Evolutionary conservation across 2,797 vertebrate species (phyloP).

Genomic region (Dromococcyx pavoninus): DNA sequence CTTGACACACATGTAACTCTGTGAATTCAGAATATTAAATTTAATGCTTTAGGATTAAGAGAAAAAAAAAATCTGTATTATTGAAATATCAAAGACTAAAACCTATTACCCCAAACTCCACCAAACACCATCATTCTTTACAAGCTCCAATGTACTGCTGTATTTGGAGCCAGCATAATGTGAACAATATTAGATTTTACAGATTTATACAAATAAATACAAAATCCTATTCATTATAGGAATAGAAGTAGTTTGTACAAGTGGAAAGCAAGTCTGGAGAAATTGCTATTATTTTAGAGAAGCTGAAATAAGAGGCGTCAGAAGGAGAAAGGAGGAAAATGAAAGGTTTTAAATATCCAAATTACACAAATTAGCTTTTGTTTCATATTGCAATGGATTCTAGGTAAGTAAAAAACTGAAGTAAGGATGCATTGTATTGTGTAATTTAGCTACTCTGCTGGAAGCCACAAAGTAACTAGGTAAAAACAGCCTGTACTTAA

Average conservation of each 20-base stretch:
- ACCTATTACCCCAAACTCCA: not conserved
- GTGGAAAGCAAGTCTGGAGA: not conserved
- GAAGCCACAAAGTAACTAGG: conserved; percentile 11
- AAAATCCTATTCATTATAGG: not conserved
- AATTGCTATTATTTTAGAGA: not conserved
- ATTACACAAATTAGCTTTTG: not conserved
- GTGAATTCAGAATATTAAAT: conserved; percentile 14
- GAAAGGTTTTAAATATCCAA: not conserved
- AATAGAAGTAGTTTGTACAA: not conserved
- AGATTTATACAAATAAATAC: not conserved
- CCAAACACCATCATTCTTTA: not conserved
- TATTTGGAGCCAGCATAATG: not conserved
- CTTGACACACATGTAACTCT: not conserved
- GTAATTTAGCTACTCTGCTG: conserved; percentile 25
- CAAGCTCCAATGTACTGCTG: not conserved
- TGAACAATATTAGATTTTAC: not conserved
- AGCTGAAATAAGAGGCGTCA: not conserved
- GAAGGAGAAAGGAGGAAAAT: not conserved
- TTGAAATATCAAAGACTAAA: not conserved
- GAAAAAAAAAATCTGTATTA: not conserved
- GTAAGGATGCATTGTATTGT: not conserved
- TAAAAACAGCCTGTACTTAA: conserved; percentile 31
- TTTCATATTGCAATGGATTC: not conserved
- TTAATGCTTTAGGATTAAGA: not conserved
- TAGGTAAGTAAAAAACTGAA: conserved; percentile 21